A percentile compares a stretch with the other conserved stretches of the same genome.
These are phyloP conservation scores for Hyles lineata DNA, from an alignment of 2,888 invertebrate species.

Conservation along the genomic window DNA sequence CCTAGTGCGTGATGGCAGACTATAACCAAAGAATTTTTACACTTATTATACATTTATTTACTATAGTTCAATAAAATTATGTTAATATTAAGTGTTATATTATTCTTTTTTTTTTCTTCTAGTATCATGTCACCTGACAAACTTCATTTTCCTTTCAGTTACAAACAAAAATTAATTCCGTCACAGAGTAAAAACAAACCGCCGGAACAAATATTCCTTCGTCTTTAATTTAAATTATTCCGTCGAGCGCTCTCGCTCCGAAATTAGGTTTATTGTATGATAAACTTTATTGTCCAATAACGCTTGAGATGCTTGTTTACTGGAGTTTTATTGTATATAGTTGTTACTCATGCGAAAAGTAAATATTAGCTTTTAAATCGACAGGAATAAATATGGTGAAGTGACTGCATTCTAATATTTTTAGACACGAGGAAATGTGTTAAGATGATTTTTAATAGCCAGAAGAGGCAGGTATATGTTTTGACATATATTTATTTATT, in stretches of 20 bases:
- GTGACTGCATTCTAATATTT: not conserved
- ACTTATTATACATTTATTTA: too few relatives aligned
- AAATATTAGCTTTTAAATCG: not conserved
- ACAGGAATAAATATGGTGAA: not conserved
- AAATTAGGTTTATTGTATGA: slow-evolving; percentile 19
- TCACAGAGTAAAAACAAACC: not conserved
- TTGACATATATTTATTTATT: too few relatives aligned
- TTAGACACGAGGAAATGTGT: too few relatives aligned
- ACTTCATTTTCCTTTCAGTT: too few relatives aligned
- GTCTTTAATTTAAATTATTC: slow-evolving; percentile 4
- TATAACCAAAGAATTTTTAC: too few relatives aligned
- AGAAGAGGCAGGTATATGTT: too few relatives aligned
- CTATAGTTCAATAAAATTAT: too few relatives aligned
- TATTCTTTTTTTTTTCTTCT: too few relatives aligned
- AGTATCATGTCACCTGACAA: too few relatives aligned
- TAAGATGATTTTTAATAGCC: too few relatives aligned
- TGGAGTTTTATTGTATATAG: not conserved
- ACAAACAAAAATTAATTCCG: not conserved
- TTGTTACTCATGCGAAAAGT: not conserved
- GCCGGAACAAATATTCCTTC: not conserved
- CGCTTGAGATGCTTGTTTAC: slow-evolving; percentile 2
- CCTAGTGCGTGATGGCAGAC: too few relatives aligned
- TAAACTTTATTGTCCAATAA: slow-evolving; percentile 19
- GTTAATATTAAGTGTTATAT: too few relatives aligned
- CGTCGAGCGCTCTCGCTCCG: not conserved